Conservation (phyloP, 2,797 vertebrate genomes). For the Tenualosa ilisha region DNA sequence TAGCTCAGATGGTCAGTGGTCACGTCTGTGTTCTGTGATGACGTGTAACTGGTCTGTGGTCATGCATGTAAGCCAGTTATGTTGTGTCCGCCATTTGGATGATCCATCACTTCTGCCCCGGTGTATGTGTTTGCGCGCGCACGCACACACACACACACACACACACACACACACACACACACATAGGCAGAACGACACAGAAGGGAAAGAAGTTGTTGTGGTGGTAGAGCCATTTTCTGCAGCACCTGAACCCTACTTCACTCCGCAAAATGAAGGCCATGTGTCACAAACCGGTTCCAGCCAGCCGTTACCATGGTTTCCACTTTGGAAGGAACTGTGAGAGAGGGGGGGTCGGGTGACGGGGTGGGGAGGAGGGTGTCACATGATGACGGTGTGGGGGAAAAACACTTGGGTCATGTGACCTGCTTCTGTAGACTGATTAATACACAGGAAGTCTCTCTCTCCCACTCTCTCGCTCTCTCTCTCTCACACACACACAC, state of each 20-base stretch:
- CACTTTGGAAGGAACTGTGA: slow-evolving; percentile 71
- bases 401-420: slow-evolving; percentile 80
- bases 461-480: slow-evolving; percentile 38
- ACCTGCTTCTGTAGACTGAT: slow-evolving; percentile 78
- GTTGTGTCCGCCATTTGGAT: neutral
- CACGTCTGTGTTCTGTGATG: neutral
- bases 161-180: neutral
- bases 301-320: slow-evolving; percentile 89
- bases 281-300: slow-evolving; percentile 84
- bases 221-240: slow-evolving; percentile 79
- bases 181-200: neutral
- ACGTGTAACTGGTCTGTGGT: neutral
- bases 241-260: slow-evolving; percentile 80
- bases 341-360: slow-evolving; percentile 44
- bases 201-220: slow-evolving; percentile 30
- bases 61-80: neutral
- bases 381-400: slow-evolving; percentile 60
- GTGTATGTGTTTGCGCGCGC: neutral
- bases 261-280: slow-evolving; percentile 86
- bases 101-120: neutral
- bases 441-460: slow-evolving; percentile 83
- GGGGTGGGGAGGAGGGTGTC: slow-evolving; percentile 52
- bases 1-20: neutral
- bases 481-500: slow-evolving; percentile 30
- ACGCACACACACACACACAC: neutral